Conservation (phyloP, 2,797 vertebrate species). For the Acridotheres tristis region DNA sequence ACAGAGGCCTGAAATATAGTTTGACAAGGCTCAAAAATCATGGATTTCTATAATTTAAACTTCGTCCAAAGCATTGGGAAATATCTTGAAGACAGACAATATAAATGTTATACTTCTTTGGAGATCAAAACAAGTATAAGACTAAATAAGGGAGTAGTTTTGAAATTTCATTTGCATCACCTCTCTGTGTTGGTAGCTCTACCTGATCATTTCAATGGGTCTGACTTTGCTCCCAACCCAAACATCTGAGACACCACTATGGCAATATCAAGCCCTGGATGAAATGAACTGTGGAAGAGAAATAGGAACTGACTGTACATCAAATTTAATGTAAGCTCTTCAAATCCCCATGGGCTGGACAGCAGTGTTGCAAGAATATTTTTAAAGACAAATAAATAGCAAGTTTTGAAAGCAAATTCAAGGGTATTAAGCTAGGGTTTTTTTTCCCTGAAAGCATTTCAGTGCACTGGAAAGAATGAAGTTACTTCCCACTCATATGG, state of each 20-base stretch:
- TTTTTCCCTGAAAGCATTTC: neutral
- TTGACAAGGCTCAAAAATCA: neutral
- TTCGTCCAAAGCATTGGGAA: neutral
- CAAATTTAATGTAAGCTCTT: neutral
- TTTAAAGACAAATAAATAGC: neutral
- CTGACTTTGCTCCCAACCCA: neutral
- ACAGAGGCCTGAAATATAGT: neutral
- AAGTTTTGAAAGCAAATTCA: slow-evolving; percentile 27
- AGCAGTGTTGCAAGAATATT: neutral
- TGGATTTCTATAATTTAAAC: neutral
- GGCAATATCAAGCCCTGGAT: neutral
- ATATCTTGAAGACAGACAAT: neutral
- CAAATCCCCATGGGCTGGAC: neutral
- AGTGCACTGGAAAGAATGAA: neutral
- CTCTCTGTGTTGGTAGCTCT: neutral
- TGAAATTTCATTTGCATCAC: neutral
- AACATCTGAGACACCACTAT: neutral
- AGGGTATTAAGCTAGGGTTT: neutral
- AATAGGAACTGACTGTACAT: neutral
- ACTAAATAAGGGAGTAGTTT: neutral
- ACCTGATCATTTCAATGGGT: neutral
- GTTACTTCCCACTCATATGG: neutral
- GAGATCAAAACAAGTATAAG: neutral
- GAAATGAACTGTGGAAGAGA: neutral
- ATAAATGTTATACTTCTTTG: neutral